Base-by-base conservation (phyloP, 2,888 invertebrate genomes). In the Perithous albicinctus region DNA sequence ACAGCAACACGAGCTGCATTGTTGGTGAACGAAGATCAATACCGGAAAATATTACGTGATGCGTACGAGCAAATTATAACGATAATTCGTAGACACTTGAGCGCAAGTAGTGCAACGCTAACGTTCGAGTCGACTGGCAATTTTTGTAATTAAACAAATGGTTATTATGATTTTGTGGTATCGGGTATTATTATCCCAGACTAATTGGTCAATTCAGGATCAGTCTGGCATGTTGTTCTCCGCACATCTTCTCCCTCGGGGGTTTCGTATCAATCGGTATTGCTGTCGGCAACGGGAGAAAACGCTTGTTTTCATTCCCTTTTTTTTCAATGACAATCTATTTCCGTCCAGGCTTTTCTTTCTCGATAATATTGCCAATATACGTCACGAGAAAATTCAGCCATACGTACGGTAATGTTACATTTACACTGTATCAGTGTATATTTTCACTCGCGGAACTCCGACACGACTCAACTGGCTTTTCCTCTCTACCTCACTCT, bases 121-220 rank as follows among this genome's bases (percentile, higher is more conserved):
- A 18, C n/a, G 41, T 10, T 41, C 63, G 26, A 41, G 46, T 38
- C 59, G 35, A 48, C 48, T 61, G 48, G 48, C 76, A 67, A 76
- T 76, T 76, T 76, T 20, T 43, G 46, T 61, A 51, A 69, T 61
- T 35, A 48, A 48, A 59, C 48, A 48, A 61, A 38, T 67, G 41
- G 59, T 67, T 48, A 38, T 67, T 46, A 32, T 15, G 67, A 59
- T 46, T 59, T 23, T 20, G n/a, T n/a, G 18, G 20, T 48, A 20
- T 15, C 48, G 8, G 46, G 23, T 38, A 61, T 38, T 51, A 48
- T 61, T 61, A 61, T 61, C 61, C 23, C 59, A 26, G 38, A 48
- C 67, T 59, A 67, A 69, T 76, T 61, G 61, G 8, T 12, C 76
- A 46, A 67, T 69, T 76, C 38, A 35, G 15, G 61, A 56, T 69